A percentile compares a stretch with the other conserved stretches of the same genome.
Evolutionary conservation across 37 sponge, comb jelly and placozoan species (phyloP).

Genomic region (Eunapius fragilis): DNA sequence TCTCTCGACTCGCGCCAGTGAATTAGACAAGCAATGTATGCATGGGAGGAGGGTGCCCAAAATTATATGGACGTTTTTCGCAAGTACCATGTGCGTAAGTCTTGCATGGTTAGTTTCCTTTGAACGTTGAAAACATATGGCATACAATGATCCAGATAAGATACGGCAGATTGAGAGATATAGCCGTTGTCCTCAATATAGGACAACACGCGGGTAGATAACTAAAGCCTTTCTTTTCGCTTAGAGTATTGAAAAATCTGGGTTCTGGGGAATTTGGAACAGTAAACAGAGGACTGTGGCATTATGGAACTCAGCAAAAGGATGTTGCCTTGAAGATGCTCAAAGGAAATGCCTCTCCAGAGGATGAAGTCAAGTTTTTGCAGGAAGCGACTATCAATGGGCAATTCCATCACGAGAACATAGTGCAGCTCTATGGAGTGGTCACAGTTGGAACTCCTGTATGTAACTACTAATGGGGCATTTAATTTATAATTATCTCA

Average conservation of each 20-base stretch:
- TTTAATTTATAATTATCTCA: background rate
- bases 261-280: slow-evolving; percentile 72
- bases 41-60: too few species aligned
- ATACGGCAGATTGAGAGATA: too few species aligned
- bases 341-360: slow-evolving; percentile 28
- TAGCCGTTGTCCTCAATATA: too few species aligned
- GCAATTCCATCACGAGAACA: slow-evolving; percentile 60
- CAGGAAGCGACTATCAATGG: slow-evolving; percentile 78
- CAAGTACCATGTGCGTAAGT: too few species aligned
- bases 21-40: too few species aligned
- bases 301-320: slow-evolving; percentile 16
- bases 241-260: background rate
- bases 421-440: slow-evolving; percentile 55
- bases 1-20: too few species aligned
- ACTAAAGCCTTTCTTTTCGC: too few species aligned
- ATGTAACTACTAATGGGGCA: background rate
- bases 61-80: too few species aligned
- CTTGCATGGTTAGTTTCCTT: too few species aligned
- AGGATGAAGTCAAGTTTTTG: slow-evolving; percentile 57
- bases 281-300: slow-evolving; percentile 51
- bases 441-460: slow-evolving; percentile 75
- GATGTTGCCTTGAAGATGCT: slow-evolving; percentile 62
- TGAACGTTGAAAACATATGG: too few species aligned
- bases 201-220: too few species aligned
- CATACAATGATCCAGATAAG: too few species aligned